These are phyloP conservation scores for Mesopsocus fuscifrons DNA, from an alignment of 2,888 invertebrate genomes.

Conservation along the genomic window DNA sequence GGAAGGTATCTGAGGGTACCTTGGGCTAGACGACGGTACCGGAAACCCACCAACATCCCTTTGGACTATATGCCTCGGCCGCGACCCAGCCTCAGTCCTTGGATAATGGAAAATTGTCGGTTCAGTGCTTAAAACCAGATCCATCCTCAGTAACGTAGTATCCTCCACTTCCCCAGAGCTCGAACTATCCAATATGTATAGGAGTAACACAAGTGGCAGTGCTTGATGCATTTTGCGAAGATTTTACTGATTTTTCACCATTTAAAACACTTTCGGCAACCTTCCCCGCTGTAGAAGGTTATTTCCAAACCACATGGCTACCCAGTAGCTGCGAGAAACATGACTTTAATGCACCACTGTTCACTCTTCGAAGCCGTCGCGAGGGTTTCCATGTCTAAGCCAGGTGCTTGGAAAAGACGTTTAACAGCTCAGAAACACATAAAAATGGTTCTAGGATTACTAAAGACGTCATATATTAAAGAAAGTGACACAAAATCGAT, in stretches of 20 bases:
- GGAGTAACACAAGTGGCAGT: neutral
- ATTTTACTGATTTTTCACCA: neutral
- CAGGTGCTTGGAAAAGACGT: neutral
- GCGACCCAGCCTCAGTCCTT: neutral
- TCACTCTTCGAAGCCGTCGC: neutral
- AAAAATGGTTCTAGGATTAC: neutral
- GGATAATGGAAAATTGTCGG: conserved; percentile 7
- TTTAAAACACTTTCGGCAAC: neutral
- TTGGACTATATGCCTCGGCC: neutral
- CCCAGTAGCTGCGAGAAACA: conserved; percentile 1
- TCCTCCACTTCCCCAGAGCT: neutral
- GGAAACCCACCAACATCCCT: conserved; percentile 7
- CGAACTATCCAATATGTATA: conserved; percentile 4
- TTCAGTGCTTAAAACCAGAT: conserved; percentile 1
- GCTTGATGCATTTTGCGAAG: conserved; percentile 1
- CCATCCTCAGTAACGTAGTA: neutral
- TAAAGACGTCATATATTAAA: conserved; percentile 5
- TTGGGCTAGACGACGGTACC: neutral
- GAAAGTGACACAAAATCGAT: conserved; percentile 8
- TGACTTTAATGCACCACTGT: neutral
- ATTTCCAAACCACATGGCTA: neutral
- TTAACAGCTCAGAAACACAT: neutral
- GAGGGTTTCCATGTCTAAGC: conserved; percentile 1
- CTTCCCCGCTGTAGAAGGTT: neutral
- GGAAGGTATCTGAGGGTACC: conserved; percentile 33